These are phyloP conservation scores for Synanthedon formicaeformis DNA, from an alignment of 2,888 invertebrate species.

Conservation along the genomic window DNA sequence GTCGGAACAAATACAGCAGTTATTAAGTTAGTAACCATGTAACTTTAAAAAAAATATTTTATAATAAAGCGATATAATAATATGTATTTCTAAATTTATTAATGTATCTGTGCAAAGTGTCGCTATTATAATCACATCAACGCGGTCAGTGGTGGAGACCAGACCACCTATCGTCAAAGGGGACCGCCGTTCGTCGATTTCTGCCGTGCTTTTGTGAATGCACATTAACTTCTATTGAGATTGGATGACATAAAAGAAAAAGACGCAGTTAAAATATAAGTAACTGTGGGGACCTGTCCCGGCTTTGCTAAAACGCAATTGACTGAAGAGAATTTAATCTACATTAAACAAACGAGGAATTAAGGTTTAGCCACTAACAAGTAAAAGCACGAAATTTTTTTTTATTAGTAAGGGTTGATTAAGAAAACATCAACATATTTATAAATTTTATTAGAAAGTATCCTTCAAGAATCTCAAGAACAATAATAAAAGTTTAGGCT, in stretches of 20 bases:
- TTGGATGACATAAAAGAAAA: constrained; percentile 19
- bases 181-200: constrained; percentile 53
- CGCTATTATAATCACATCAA: constrained; percentile 68
- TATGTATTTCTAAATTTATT: constrained; percentile 33
- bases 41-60: not conserved
- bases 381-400: too few relatives aligned
- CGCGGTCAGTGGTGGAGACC: constrained; percentile 18
- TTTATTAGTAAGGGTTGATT: too few relatives aligned
- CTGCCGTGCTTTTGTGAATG: constrained; percentile 53
- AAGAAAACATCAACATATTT: too few relatives aligned
- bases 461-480: too few relatives aligned
- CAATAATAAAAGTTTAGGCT: too few relatives aligned
- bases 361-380: too few relatives aligned
- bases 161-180: constrained; percentile 67
- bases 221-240: constrained; percentile 45
- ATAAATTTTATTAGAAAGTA: too few relatives aligned
- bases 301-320: too few relatives aligned
- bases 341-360: too few relatives aligned
- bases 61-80: constrained; percentile 5
- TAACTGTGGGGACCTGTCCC: too few relatives aligned
- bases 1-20: constrained; percentile 13
- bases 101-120: constrained; percentile 48
- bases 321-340: too few relatives aligned
- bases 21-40: too few relatives aligned
- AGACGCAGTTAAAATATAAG: not conserved